Base-by-base conservation (phyloP, 2,888 invertebrate species). In the Chaitophorus viminalis region DNA sequence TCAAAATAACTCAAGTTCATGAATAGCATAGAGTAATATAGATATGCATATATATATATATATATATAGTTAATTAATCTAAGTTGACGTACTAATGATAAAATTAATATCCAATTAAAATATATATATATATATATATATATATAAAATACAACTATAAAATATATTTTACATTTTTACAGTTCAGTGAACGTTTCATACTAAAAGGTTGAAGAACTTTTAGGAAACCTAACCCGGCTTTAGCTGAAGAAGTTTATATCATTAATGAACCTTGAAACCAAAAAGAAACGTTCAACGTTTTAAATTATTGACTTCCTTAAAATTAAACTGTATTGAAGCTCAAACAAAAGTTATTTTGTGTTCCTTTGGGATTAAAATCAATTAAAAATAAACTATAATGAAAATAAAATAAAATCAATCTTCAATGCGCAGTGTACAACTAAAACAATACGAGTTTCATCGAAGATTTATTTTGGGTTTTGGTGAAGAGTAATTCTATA, bases 351-450 rank as follows among this genome's bases (percentile, higher is more conserved):
- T 75, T 74, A 21, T 82, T 83, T 60, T 18, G 54, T 74, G 54
- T 74, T 74, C 54, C 36, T 83, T 83, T n/a, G n/a, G 60, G 21
- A 83, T 74, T 83, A 60, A 83, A 83, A 60, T 18, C 52, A 75
- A 83, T 74, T 83, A 29, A 83, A 82, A 74, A 54, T 3, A 36
- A 54, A 74, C 31, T 33, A 60, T 3, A 14, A 31, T 3, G n/a
- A 76, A 46, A 46, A 46, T 46, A 46, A 46, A 46, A 46, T 14
- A 14, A 46, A 46, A 46, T 46, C 31, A 54, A 54, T 52, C 31
- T 31, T 11, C 9, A 52, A 54, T 4, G 31, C 0, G n/a, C 18
- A 46, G 14, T 8, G 36, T 17, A 77, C 21, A 60, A 21, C 6
- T 25, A 5, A 60, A 60, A 60, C 21, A 25, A 60, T 3, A 21